Evolutionary conservation across 2,113 vertebrate genomes (phyloP).

Genomic region (Gnathonemus longibarbis): DNA sequence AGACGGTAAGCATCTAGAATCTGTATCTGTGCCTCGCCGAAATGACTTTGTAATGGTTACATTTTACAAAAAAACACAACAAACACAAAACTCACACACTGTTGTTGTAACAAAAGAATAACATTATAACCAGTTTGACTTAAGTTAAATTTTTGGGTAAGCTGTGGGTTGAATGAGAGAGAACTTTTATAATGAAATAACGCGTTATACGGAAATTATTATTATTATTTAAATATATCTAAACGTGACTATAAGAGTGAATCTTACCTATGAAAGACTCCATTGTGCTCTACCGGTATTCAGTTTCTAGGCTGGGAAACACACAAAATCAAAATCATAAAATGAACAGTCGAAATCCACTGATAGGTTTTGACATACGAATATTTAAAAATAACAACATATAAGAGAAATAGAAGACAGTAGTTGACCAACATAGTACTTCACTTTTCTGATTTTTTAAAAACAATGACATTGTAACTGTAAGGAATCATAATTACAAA

Average conservation of each 20-base stretch:
- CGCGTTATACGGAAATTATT: neutral
- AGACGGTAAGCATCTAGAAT: neutral
- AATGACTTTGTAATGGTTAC: neutral
- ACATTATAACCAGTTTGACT: neutral
- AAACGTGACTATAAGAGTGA: neutral
- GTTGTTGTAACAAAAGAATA: neutral
- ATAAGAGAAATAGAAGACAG: neutral
- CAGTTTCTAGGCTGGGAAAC: neutral
- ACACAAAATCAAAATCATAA: neutral
- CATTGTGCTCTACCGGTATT: neutral
- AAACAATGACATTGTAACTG: neutral
- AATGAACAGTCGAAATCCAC: neutral
- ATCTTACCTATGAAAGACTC: slow-evolving; percentile 12
- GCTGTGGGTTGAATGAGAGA: neutral
- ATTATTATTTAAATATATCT: neutral
- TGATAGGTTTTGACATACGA: neutral
- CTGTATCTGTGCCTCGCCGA: neutral
- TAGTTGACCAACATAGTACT: neutral
- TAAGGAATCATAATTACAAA: neutral
- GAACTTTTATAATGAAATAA: neutral
- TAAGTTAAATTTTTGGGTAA: neutral
- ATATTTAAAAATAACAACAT: neutral
- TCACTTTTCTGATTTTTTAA: neutral
- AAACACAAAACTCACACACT: neutral
- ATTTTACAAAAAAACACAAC: neutral